These are phyloP conservation scores for Choreutis nemorana DNA, from an alignment of 2,888 invertebrate genomes.

Conservation along the genomic window DNA sequence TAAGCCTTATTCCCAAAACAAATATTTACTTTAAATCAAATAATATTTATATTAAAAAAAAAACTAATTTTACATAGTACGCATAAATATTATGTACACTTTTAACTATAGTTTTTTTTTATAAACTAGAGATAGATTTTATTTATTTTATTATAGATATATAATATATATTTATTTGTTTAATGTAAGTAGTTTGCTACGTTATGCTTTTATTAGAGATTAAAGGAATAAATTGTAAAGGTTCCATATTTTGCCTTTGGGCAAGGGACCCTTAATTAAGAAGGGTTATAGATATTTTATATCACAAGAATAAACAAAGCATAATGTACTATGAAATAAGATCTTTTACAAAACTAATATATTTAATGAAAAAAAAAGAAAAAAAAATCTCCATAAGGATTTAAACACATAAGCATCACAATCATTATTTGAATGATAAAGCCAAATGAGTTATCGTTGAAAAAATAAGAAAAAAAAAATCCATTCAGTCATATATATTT, in stretches of 20 bases:
- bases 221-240: conserved; percentile 27
- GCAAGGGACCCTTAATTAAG: too few relatives aligned
- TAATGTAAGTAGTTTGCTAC: conserved; percentile 41
- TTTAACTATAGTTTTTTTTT: conserved; percentile 58
- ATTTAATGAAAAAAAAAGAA: too few relatives aligned
- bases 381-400: too few relatives aligned
- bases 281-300: conserved; percentile 37
- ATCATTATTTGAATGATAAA: too few relatives aligned
- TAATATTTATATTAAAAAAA: conserved; percentile 59
- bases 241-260: too few relatives aligned
- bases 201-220: conserved; percentile 47
- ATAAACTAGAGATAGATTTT: conserved; percentile 49
- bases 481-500: too few relatives aligned
- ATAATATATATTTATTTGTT: conserved; percentile 30
- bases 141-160: conserved; percentile 48
- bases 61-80: conserved; percentile 61
- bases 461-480: too few relatives aligned
- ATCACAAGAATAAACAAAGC: conserved; percentile 40
- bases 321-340: conserved; percentile 56
- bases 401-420: too few relatives aligned
- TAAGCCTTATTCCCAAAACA: conserved; percentile 64
- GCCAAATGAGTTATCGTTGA: too few relatives aligned
- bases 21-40: conserved; percentile 62
- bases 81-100: conserved; percentile 59
- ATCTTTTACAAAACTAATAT: too few relatives aligned